A percentile compares a stretch with the other conserved stretches of the same genome.
These are phyloP conservation scores for Tinamus guttatus DNA, from an alignment of 2,113 vertebrate species.

Conservation along the genomic window DNA sequence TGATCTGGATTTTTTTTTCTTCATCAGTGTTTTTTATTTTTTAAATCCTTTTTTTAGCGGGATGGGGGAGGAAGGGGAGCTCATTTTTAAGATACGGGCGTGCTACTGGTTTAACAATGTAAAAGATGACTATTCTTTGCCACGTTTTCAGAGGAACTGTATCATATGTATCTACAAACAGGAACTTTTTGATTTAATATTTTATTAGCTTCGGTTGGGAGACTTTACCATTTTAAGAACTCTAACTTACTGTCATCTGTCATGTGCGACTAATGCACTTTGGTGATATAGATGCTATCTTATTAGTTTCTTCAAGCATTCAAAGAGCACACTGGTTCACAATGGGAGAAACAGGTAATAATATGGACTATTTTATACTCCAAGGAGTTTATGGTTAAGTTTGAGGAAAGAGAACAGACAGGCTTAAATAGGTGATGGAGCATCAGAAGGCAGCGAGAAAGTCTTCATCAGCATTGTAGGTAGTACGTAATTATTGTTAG, in stretches of 20 bases:
- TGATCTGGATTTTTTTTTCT: neutral
- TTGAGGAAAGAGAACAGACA: neutral
- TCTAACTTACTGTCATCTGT: neutral
- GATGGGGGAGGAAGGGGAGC: no score
- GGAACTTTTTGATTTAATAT: neutral
- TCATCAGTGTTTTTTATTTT: neutral
- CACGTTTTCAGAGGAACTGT: neutral
- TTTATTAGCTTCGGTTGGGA: neutral
- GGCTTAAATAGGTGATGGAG: neutral
- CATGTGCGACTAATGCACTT: neutral
- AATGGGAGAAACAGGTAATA: neutral
- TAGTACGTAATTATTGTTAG: neutral
- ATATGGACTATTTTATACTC: neutral
- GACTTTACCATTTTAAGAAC: neutral
- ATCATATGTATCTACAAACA: neutral
- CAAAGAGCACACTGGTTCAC: neutral
- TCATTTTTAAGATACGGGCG: neutral
- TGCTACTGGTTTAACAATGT: neutral
- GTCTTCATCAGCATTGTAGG: neutral
- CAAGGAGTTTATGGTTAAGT: neutral
- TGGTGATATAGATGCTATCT: neutral
- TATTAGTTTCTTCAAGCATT: neutral
- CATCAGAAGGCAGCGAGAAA: neutral
- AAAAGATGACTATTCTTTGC: neutral
- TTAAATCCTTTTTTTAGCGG: neutral